A percentile compares a stretch with the other conserved stretches of the same genome.
phyloP scores from a whole-genome alignment of 2,113 vertebrate species.

The Campylomormyrus numenius region DNA sequence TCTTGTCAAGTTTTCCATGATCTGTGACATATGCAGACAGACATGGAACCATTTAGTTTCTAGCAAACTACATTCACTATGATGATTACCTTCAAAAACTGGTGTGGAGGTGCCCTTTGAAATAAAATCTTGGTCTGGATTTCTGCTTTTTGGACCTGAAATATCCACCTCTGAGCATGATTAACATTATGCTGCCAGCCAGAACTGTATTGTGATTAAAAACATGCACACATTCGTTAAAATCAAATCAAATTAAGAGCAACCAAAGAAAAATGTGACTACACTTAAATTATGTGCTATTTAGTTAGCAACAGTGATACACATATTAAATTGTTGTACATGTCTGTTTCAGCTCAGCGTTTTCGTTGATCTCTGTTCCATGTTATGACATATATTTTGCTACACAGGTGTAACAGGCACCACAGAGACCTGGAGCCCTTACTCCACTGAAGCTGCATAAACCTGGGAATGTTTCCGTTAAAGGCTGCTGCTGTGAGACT shows the following conservation, averaged over 20 bases:
- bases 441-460: constrained; percentile 95
- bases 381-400: neutral
- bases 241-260: neutral
- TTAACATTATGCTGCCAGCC: neutral
- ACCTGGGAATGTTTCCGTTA: constrained; percentile 78
- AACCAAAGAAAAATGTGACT: neutral
- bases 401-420: neutral
- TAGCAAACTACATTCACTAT: neutral
- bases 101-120: neutral
- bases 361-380: neutral
- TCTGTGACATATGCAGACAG: neutral
- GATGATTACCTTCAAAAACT: neutral
- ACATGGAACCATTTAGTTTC: neutral
- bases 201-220: neutral
- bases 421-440: constrained; percentile 51
- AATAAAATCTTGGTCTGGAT: neutral
- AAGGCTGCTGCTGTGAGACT: constrained; percentile 85
- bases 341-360: neutral
- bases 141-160: neutral
- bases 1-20: neutral
- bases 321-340: neutral
- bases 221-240: neutral
- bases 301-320: neutral
- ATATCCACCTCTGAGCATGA: neutral
- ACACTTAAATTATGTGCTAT: neutral